Conservation (phyloP, 2,797 vertebrate species). For the Pipistrellus kuhlii region DNA sequence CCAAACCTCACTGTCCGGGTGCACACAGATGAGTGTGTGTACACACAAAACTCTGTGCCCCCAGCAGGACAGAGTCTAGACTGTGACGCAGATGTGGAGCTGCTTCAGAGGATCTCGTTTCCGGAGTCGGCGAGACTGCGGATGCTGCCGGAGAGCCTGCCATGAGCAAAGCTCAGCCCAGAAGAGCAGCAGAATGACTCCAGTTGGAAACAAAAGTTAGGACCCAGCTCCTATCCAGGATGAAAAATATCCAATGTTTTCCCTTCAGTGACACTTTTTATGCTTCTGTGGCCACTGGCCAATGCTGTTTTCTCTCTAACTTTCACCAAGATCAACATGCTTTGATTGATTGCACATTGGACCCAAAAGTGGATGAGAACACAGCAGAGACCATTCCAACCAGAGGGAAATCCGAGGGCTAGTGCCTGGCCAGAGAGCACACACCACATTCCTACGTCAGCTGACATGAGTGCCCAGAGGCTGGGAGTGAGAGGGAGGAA, state of each 20-base stretch:
- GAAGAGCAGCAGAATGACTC: neutral
- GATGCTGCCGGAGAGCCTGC: neutral
- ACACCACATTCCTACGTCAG: neutral
- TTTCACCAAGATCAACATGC: slow-evolving; percentile 2
- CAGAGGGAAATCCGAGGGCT: neutral
- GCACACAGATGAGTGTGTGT: neutral
- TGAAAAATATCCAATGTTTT: neutral
- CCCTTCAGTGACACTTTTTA: neutral
- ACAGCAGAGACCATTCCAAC: neutral
- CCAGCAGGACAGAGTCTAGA: neutral
- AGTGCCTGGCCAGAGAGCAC: neutral
- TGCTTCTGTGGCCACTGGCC: neutral
- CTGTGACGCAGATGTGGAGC: neutral
- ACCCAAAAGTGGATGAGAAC: neutral
- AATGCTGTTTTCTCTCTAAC: neutral
- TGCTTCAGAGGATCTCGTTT: neutral
- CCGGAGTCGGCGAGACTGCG: neutral
- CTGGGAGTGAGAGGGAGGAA: neutral
- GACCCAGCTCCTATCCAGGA: slow-evolving; percentile 14
- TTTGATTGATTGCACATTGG: neutral
- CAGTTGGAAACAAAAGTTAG: neutral
- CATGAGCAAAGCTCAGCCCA: neutral
- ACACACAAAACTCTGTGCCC: neutral
- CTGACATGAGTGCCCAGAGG: neutral
- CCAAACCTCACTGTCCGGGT: neutral